Conservation (phyloP, 2,797 vertebrate species). For the Gymnoscopelus braueri region DNA sequence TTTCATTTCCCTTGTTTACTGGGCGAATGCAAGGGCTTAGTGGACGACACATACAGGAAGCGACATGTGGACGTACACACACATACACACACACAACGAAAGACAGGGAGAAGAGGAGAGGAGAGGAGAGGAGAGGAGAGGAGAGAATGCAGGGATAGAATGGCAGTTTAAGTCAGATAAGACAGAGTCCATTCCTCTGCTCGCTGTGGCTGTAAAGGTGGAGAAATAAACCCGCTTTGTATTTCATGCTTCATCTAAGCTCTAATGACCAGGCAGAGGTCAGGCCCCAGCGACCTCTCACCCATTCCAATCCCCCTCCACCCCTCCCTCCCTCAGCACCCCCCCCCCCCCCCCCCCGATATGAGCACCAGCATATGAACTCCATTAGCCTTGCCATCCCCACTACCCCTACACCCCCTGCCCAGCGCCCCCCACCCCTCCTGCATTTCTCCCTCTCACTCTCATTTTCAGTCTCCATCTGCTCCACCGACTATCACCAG, state of each 20-base stretch:
- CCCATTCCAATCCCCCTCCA: conserved; percentile 11
- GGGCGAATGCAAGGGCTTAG: conserved; percentile 4
- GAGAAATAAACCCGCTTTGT: conserved; percentile 25
- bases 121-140: neutral
- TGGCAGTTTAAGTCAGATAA: conserved; percentile 38
- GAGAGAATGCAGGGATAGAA: neutral
- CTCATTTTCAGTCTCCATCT: conserved; percentile 34
- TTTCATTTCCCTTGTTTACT: neutral
- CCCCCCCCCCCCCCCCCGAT: neutral
- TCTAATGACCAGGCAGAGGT: conserved; percentile 10
- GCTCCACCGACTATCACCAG: conserved; percentile 29
- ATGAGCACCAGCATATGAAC: conserved; percentile 49
- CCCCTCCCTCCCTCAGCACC: neutral
- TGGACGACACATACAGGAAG: neutral
- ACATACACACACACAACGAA: neutral
- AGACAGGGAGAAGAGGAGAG: neutral
- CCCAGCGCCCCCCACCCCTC: conserved; percentile 15
- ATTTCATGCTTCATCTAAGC: conserved; percentile 21
- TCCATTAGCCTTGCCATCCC: conserved; percentile 58
- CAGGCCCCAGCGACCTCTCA: conserved; percentile 27
- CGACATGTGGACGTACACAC: neutral
- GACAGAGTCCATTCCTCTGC: conserved; percentile 7
- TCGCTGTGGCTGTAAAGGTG: conserved; percentile 9
- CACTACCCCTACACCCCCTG: conserved; percentile 17
- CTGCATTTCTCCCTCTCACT: too few relatives aligned